Evolutionary conservation across 2,113 vertebrate species (phyloP), one percentile per base, ranked within the genome.

Genomic region (Brevimyrus niger): DNA sequence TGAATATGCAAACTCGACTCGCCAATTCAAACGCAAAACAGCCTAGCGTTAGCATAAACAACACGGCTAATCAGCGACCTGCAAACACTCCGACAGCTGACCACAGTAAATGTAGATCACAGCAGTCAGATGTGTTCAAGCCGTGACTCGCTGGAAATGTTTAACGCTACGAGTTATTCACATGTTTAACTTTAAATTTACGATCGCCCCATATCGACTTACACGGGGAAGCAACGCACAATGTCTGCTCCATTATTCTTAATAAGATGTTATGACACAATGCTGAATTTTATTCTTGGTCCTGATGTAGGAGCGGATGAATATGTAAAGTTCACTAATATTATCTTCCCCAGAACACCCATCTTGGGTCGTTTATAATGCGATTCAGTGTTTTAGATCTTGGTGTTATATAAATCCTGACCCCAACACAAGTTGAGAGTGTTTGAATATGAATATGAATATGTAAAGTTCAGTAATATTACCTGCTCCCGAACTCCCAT

Each of bases 401-500:
- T 5, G 6, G 73, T 17, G 35, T 15, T 15, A 76, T 38, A 76
- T 38, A 38, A 76, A 13, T 73, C 47, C 76, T 88, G 31, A 88
- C 86, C 47, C 47, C 4, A 84, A 47, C 76, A 38, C n/a, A 42
- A 51, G 89, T 82, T 80, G 65, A 85, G 90, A 91, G 94, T 86
- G 85, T 96, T 97, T 97, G 96, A 97, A 97, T 97, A 97, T 97
- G 96, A 89, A 88, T 96, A 97, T 97, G 96, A 97, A 97, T 97
- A 97, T 97, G 96, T 97, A 97, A 97, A 97, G 96, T 94, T 95
- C 94, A 91, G 95, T 96, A 96, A 96, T 95, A 96, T 96, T 96
- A 96, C 96, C 96, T 96, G 96, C 94, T 96, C 94, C 95, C 94
- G 95, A 94, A 96, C 95, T 95, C 95, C 96, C 96, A 96, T 97